phyloP scores from a whole-genome alignment of 2,888 invertebrate species.

The Megaustenia siamemsis region DNA sequence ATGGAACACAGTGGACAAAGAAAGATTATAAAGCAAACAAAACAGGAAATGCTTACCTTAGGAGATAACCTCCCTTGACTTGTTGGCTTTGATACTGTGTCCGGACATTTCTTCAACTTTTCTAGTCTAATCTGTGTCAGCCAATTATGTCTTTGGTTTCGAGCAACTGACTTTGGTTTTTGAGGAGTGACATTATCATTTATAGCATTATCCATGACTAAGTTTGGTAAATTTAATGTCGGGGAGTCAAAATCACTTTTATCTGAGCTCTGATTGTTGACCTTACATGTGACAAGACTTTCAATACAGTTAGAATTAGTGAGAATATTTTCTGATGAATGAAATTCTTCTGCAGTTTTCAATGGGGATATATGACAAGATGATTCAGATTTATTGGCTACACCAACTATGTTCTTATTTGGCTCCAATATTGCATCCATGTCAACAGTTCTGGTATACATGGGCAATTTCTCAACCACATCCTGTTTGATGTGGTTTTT shows the following conservation, averaged over 20 bases:
- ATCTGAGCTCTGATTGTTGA: neutral
- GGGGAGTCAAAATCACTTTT: conserved; percentile 58
- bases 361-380: neutral
- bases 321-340: neutral
- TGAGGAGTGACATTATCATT: conserved; percentile 47
- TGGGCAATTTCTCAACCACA: neutral
- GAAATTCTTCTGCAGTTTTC: neutral
- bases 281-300: neutral
- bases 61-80: conserved; percentile 33
- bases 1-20: too few relatives aligned
- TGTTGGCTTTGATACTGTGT: neutral
- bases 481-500: neutral
- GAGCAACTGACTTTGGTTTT: conserved; percentile 24
- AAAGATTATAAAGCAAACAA: too few relatives aligned
- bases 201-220: conserved; percentile 62
- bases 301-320: neutral
- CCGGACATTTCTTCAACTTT: conserved; percentile 28
- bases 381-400: neutral
- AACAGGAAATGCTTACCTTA: conserved; percentile 43
- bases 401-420: neutral
- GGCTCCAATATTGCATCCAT: neutral
- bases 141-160: conserved; percentile 63
- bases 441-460: neutral
- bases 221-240: conserved; percentile 67
- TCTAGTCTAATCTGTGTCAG: conserved; percentile 64